Base-by-base conservation (phyloP, 2,888 invertebrate genomes). In the Pseudococcus jackbeardsleyi region DNA sequence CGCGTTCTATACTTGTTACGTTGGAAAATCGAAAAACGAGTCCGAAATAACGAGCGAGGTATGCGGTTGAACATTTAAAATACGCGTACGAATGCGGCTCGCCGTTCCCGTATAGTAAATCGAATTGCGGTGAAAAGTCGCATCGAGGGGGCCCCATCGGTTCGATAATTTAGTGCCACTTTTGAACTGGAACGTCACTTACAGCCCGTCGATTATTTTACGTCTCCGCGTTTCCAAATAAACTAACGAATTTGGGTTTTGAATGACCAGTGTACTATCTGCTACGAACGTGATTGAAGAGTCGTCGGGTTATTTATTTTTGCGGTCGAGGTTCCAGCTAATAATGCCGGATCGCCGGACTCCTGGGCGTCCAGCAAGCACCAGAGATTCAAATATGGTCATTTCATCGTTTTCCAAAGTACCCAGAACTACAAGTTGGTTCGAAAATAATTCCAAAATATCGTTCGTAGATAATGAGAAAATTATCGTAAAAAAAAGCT, bases 151-250 rank as follows among this genome's bases (percentile, higher is more conserved):
- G 86, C 26, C 64, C 54, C 59, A 86, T 42, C 33, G 86, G 86
- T 17, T 26, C 68, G 64, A 86, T 86, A 59, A 86, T 86, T 86
- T 86, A 86, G 54, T 42, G 42, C 42, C 86, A 54, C 84, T 54
- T 54, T 85, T 54, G 59, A 54, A 85, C 50, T 59, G 85, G 39
- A 86, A 86, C 86, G 86, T 86, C 86, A 86, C 64, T 86, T 86
- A 59, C 86, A 86, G 86, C 86, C 64, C 86, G 86, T 86, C 86
- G 86, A 86, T 86, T 86, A 86, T 86, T 86, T 84, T 84, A 84
- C 54, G 84, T 84, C 84, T 17, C 26, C 26, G 54, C 86, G 59
- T 54, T 54, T 85, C 85, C 50, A 84, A 84, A 84, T 54, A 48
- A 54, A 46, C 84, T 17, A 84, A 54, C 84, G 84, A 84, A 84